A percentile compares a stretch with the other conserved stretches of the same genome.
These are phyloP conservation scores for Ameiurus melas DNA, from an alignment of 2,113 vertebrate genomes.

Conservation along the genomic window DNA sequence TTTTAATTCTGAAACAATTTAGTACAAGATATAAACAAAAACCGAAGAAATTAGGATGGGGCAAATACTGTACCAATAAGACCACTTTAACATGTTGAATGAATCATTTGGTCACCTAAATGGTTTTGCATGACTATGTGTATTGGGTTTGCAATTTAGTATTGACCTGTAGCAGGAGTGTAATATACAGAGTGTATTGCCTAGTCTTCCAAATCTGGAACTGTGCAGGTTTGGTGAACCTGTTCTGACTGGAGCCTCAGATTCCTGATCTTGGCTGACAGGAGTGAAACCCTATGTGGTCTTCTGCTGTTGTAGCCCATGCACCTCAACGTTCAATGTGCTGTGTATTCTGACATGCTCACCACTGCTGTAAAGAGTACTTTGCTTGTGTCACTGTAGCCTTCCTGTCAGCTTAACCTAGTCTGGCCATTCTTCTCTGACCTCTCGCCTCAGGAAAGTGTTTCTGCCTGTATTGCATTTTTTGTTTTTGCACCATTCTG, in stretches of 20 bases:
- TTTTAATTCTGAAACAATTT: too few species aligned
- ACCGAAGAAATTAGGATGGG: too few species aligned
- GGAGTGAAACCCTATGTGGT: not conserved
- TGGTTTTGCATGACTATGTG: not conserved
- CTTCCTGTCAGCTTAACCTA: not conserved
- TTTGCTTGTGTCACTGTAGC: not conserved
- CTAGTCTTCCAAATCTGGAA: not conserved
- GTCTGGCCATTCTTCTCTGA: not conserved
- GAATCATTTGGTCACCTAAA: not conserved
- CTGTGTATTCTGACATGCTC: not conserved
- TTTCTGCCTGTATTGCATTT: not conserved
- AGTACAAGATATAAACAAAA: too few species aligned
- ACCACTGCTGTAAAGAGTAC: not conserved
- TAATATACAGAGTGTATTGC: not conserved
- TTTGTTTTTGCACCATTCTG: not conserved
- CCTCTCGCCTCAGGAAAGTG: not conserved
- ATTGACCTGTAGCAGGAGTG: not conserved
- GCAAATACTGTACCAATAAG: not conserved
- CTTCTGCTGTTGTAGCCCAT: not conserved
- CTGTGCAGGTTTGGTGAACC: not conserved
- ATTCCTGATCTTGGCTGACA: not conserved
- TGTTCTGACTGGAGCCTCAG: not conserved
- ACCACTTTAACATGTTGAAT: not conserved
- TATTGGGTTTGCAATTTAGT: not conserved
- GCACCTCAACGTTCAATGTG: not conserved